Conservation (phyloP, 1,140 invertebrate species). For the Drosophila subobscura region DNA sequence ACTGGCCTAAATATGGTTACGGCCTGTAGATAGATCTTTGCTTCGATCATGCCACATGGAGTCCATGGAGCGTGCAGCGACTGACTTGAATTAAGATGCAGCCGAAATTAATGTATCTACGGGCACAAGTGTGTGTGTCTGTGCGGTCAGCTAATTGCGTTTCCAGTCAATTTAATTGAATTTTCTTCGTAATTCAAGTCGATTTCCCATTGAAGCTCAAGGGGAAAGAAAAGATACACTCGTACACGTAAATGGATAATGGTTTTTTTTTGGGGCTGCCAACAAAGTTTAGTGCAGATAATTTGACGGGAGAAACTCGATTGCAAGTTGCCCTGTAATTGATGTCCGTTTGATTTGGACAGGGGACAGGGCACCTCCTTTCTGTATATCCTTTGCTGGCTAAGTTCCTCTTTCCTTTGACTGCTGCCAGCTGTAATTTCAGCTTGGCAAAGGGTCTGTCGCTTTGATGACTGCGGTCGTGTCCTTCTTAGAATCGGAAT, state of each 20-base stretch:
- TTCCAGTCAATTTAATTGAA: constrained; percentile 51
- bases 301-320: constrained; percentile 42
- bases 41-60: constrained; percentile 22
- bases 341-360: constrained; percentile 11
- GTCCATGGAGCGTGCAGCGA: constrained; percentile 36
- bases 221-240: constrained; percentile 4
- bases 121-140: constrained; percentile 18
- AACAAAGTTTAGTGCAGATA: constrained; percentile 42
- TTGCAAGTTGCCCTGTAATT: constrained; percentile 48
- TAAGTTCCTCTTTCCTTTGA: neutral
- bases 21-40: neutral
- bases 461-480: constrained; percentile 59
- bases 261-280: constrained; percentile 12
- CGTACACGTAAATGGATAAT: no score
- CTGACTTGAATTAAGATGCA: constrained; percentile 44
- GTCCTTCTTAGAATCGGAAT: constrained; percentile 73
- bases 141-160: constrained; percentile 38
- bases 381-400: neutral
- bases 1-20: constrained; percentile 9
- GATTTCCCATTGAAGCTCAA: constrained; percentile 5
- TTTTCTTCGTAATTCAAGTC: constrained; percentile 34
- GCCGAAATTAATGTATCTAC: constrained; percentile 22
- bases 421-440: constrained; percentile 43
- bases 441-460: constrained; percentile 46
- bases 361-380: neutral